These are phyloP conservation scores for Pangasius krempfi DNA, from an alignment of 2,797 vertebrate genomes.

Conservation along the genomic window DNA sequence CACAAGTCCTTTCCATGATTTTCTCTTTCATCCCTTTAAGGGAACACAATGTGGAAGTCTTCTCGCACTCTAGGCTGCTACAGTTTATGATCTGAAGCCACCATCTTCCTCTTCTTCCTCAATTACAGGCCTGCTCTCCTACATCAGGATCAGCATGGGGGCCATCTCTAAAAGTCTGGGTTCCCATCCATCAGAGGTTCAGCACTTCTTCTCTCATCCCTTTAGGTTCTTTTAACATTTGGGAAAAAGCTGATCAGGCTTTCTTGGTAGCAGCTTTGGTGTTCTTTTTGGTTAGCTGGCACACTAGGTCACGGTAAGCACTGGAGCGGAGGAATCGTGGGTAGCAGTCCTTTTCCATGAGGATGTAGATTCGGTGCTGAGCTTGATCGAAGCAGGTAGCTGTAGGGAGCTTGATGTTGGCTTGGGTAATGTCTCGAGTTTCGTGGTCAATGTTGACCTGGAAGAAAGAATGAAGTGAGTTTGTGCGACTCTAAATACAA, in stretches of 20 bases:
- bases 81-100: neutral
- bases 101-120: neutral
- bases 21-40: neutral
- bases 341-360: constrained; percentile 84
- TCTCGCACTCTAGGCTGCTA: constrained; percentile 16
- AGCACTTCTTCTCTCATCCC: neutral
- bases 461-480: constrained; percentile 10
- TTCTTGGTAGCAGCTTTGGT: constrained; percentile 38
- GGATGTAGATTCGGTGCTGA: constrained; percentile 79
- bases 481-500: neutral
- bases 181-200: constrained; percentile 20
- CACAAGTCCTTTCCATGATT: neutral
- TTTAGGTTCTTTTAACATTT: constrained; percentile 25
- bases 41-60: neutral
- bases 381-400: constrained; percentile 73
- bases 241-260: constrained; percentile 8
- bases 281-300: constrained; percentile 63
- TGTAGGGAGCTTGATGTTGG: constrained; percentile 70
- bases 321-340: constrained; percentile 78
- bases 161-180: constrained; percentile 27
- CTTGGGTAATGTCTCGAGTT: constrained; percentile 78
- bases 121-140: constrained; percentile 3
- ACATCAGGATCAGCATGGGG: constrained; percentile 21
- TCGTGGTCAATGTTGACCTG: constrained; percentile 82
- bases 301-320: constrained; percentile 69